Evolutionary conservation across 1,140 invertebrate species (phyloP), one percentile per base, ranked within the genome.

Genomic region (Lepidurus apus): DNA sequence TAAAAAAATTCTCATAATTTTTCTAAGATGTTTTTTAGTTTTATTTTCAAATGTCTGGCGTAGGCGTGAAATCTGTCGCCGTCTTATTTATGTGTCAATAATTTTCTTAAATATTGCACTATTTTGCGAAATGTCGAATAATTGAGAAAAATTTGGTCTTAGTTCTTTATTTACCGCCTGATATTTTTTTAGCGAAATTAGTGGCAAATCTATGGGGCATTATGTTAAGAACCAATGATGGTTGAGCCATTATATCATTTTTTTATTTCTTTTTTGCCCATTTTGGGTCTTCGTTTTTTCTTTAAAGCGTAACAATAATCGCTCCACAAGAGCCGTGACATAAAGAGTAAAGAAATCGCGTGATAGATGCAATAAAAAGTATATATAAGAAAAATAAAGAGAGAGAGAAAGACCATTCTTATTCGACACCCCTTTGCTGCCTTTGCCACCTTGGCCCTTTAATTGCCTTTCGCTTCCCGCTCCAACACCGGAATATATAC

Each of bases 351-450:
- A 65, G 53, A 65, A 65, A 65, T 65, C 53, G 53, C 53, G 53
- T 65, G 53, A 65, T 65, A 65, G 53, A 65, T 17, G 53, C 53
- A 65, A 65, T 65, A 65, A 65, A 65, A 65, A 65, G n/a, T 65
- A 13, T 65, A n/a, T 21, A 65, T 13, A 47, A 47, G 34, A 34
- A 34, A 34, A 34, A 34, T 2, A 34, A 34, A 65, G 53, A 65
- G 21, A 65, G 45, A 47, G n/a, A 65, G 17, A 65, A 21, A 65
- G 21, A 65, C 53, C 53, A 65, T 65, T 65, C 53, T 65, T 65
- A 65, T 65, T 65, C 53, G 53, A 65, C 53, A 65, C 53, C 53
- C 53, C 53, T 65, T 65, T 65, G 53, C 53, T 65, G 53, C 53
- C 53, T 65, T 65, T 65, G 53, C 53, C 53, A 65, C 53, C 53